Percentiles rank a stretch among this genome's conserved stretches.
Conservation (phyloP, 2,113 vertebrate genomes). For the Rhinoderma darwinii region DNA sequence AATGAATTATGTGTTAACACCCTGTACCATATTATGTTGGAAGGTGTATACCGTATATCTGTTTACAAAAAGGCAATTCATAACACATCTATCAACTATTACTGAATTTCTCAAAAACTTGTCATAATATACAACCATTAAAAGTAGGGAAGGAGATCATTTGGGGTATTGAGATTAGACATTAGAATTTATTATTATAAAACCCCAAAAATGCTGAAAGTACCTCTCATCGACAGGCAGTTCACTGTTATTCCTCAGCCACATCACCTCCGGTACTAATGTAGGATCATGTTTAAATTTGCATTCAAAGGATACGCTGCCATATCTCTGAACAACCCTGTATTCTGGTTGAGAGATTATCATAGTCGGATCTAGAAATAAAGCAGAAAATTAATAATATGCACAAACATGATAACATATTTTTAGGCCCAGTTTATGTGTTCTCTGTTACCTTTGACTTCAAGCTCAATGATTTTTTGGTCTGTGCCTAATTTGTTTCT, state of each 20-base stretch:
- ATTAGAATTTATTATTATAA: not conserved
- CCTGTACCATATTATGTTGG: not conserved
- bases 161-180: no score
- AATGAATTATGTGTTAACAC: not conserved
- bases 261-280: conserved; percentile 79
- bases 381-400: conserved; percentile 61
- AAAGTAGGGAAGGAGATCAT: no score
- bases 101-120: no score
- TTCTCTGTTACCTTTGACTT: conserved; percentile 88
- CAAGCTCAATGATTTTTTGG: conserved; percentile 87
- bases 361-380: conserved; percentile 87
- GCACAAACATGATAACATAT: not conserved
- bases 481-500: conserved; percentile 82
- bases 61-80: not conserved
- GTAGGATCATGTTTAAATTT: conserved; percentile 88
- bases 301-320: conserved; percentile 88
- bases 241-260: conserved; percentile 87
- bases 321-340: conserved; percentile 82
- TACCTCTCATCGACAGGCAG: conserved; percentile 90
- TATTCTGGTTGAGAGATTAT: conserved; percentile 90
- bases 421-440: not conserved
- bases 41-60: not conserved
- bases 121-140: no score
- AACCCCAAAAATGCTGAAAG: conserved; percentile 46
- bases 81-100: not conserved